Evolutionary conservation across 2,888 invertebrate species (phyloP), one percentile per base, ranked within the genome.

Genomic region (Aleiodes alternator): DNA sequence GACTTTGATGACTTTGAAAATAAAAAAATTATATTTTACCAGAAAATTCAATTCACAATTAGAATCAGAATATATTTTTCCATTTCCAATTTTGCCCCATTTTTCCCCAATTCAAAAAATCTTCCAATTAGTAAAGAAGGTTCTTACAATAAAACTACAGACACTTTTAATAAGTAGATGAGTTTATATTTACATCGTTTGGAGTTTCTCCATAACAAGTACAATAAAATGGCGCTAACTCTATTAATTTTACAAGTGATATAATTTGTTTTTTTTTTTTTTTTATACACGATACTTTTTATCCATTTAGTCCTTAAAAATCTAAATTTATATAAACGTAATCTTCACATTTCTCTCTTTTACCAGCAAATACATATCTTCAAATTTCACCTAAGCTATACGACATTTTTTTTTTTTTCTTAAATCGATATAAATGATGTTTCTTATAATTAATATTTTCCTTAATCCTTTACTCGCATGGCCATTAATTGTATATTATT

Each of bases 171-270:
- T 87, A 87, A 88, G 87, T 88, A 87, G 87, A 88, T 87, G 87
- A 84, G 85, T 89, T 85, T 88, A 87, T 89, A 89, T 89, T 89
- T 89, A 89, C 88, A 88, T 87, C 82, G 79, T 84, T 84, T 83
- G 81, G 84, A 82, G 80, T 87, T 83, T 86, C 83, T 83, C 82
- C 82, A 85, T 86, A 87, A 88, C 87, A 88, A 87, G 84, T 88
- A 85, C 87, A 86, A 86, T 87, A 87, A 86, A 88, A 87, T 87
- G 86, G 84, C 82, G 80, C 83, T 87, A 87, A 83, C 76, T 71
- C 86, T 88, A 88, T 78, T 86, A 34, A 88, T 88, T 89, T 87
- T 88, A 89, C 88, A 87, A 82, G 82, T 84, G 82, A 83, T 85
- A 84, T 84, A 83, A 61, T 83, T 74, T 72, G 73, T 77, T 70